Evolutionary conservation across 1,140 invertebrate species (phyloP), one percentile per base, ranked within the genome.

Genomic region (Atopsyche davidsoni): DNA sequence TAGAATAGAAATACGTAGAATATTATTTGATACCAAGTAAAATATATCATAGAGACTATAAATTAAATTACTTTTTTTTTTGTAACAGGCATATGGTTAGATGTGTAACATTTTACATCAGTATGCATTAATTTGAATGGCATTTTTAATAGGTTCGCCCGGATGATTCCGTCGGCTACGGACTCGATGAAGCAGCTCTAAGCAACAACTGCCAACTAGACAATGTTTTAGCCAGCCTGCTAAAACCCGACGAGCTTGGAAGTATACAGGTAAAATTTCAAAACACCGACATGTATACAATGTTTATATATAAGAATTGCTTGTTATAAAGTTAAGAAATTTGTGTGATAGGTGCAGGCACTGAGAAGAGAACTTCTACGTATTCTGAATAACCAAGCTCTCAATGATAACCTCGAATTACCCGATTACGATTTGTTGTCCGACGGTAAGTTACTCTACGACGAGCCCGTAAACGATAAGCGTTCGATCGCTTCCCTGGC

Each of bases 331-430:
- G n/a, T 28, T 28, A n/a, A n/a, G 6, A 28, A 7, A n/a, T 28
- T 28, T 28, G 6, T 6, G n/a, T 28, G 24, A n/a, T n/a, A 28
- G 24, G 24, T 28, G 24, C 24, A n/a, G 24, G 24, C 64, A 65
- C 28, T 59, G 61, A 35, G 69, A 68, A 53, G 70, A 65, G 45
- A 66, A 59, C 57, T 61, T 68, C 46, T 70, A 55, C 63, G 46
- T 11, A 53, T 56, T 45, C 28, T 54, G 2, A 47, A 44, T 25
- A 46, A 32, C 11, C 46, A 55, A 22, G 41, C 46, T 4, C 13
- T 51, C 3, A 41, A 44, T 4, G 51, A 58, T 11, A 46, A 48
- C n/a, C 4, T 39, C 11, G 39, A 44, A 19, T 16, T 45, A 11
- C 47, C 46, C 17, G 51, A 50, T 34, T 46, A 53, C 23, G 50